Conservation (phyloP, 2,113 vertebrate genomes). For the Nicator chloris region DNA sequence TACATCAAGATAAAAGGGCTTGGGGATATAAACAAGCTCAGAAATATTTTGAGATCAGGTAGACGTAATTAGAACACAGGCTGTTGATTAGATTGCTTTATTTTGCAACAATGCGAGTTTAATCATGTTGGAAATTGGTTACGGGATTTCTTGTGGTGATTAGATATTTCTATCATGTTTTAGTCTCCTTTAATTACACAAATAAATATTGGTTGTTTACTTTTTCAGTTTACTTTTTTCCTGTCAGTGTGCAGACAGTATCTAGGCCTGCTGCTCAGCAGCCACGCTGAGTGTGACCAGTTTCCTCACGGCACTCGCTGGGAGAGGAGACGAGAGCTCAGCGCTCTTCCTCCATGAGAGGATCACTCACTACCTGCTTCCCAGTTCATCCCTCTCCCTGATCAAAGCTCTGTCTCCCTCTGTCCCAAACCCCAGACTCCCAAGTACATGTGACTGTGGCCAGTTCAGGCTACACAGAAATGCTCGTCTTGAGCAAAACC, state of each 20-base stretch:
- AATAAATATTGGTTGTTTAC: constrained; percentile 40
- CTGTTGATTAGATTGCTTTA: constrained; percentile 66
- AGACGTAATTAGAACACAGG: constrained; percentile 64
- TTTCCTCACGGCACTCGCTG: accelerated
- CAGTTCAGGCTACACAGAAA: background rate
- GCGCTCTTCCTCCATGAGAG: accelerated
- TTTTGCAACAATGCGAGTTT: constrained; percentile 46
- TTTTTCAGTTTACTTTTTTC: background rate
- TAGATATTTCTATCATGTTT: constrained; percentile 34
- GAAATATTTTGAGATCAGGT: constrained; percentile 58
- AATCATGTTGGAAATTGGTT: constrained; percentile 61
- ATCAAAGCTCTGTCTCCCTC: background rate
- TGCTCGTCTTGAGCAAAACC: background rate
- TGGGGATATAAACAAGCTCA: constrained; percentile 55
- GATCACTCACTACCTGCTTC: background rate
- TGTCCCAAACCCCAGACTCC: background rate
- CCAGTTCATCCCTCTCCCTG: background rate
- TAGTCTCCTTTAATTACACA: constrained; percentile 40
- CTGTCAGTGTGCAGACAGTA: background rate
- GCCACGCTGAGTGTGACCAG: accelerated
- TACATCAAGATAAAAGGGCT: constrained; percentile 46
- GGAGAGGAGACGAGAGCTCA: background rate
- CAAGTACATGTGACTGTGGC: background rate
- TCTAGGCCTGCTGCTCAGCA: background rate
- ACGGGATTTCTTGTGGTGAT: constrained; percentile 41